A percentile compares a stretch with the other conserved stretches of the same genome.
Evolutionary conservation across 2,888 invertebrate species (phyloP).

Genomic region (Podotricha telesiphe): DNA sequence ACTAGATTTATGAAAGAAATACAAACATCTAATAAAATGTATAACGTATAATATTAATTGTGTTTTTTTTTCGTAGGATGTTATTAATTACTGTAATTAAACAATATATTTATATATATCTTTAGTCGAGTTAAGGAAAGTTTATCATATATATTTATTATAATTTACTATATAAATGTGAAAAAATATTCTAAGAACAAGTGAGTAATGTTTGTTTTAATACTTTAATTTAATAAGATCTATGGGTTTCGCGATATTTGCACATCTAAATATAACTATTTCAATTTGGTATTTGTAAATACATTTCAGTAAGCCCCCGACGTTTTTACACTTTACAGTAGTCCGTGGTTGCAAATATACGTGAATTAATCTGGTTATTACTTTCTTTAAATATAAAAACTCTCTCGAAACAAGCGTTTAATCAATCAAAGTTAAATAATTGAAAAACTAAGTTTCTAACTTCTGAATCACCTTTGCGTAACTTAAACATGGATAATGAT

Average conservation of each 20-base stretch:
- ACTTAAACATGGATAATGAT: slow-evolving; percentile 11
- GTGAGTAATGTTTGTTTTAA: too few species aligned
- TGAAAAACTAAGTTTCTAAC: not conserved
- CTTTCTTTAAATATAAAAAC: too few species aligned
- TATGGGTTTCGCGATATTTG: too few species aligned
- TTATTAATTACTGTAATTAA: not conserved
- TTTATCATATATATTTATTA: not conserved
- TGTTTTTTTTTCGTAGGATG: not conserved
- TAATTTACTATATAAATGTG: not conserved
- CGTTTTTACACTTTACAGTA: too few species aligned
- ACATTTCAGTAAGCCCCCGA: too few species aligned
- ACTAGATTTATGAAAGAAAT: not conserved
- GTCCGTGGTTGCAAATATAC: too few species aligned
- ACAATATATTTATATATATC: not conserved
- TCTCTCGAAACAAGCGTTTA: not conserved
- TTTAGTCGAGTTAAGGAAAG: not conserved
- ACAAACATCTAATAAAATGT: slow-evolving; percentile 10
- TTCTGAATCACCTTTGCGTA: not conserved
- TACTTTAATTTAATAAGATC: too few species aligned
- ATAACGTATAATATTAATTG: not conserved
- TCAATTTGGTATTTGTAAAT: too few species aligned
- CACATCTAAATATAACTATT: too few species aligned
- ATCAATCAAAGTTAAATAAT: slow-evolving; percentile 3
- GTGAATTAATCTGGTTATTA: too few species aligned
- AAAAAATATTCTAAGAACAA: not conserved